These are phyloP conservation scores for Pterobdella sp. DNA, from an alignment of 2,888 invertebrate genomes.

Conservation along the genomic window DNA sequence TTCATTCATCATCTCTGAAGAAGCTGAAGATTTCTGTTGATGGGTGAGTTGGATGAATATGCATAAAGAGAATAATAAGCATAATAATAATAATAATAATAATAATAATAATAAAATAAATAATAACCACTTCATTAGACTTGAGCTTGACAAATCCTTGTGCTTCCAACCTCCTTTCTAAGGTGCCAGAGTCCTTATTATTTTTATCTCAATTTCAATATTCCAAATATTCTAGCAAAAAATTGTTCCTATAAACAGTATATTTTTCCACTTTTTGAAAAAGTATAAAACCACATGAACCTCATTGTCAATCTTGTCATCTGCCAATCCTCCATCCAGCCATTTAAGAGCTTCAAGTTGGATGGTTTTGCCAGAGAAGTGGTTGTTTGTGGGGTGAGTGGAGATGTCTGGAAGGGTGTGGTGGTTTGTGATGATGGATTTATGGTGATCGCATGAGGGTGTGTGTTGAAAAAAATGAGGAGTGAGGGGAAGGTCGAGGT, in stretches of 20 bases:
- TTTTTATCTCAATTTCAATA: not conserved
- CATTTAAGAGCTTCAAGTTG: no score
- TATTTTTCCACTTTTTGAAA: no score
- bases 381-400: not conserved
- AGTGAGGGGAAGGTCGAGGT: not conserved
- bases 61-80: no score
- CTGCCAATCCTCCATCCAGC: no score
- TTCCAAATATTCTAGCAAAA: no score
- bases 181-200: not conserved
- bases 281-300: no score
- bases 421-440: not conserved
- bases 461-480: not conserved
- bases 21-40: not conserved
- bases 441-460: not conserved
- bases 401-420: not conserved
- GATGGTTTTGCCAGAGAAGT: not conserved
- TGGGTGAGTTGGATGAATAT: not conserved
- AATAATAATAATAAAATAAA: no score
- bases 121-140: not conserved
- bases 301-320: no score
- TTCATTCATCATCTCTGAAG: constrained; percentile 3
- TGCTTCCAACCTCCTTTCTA: not conserved
- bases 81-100: no score
- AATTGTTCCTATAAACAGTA: no score
- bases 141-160: not conserved